Evolutionary conservation across 2,888 invertebrate genomes (phyloP).

Genomic region (Parnassius orleans): DNA sequence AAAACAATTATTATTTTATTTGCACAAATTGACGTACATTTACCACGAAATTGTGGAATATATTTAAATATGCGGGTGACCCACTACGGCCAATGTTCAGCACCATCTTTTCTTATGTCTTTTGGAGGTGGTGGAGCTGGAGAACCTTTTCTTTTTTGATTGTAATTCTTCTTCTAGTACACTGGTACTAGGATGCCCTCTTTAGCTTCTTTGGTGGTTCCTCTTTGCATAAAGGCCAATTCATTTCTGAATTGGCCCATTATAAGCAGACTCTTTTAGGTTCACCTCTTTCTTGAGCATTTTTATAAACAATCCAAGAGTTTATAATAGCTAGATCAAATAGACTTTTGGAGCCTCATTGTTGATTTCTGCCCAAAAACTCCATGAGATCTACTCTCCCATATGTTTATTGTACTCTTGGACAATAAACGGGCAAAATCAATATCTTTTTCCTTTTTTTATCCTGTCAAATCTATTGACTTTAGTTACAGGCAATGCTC

Average conservation of each 20-base stretch:
- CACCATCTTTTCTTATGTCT: slow-evolving; percentile 48
- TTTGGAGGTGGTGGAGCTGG: slow-evolving; percentile 46
- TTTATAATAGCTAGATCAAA: too few species aligned
- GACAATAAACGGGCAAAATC: slow-evolving; percentile 48
- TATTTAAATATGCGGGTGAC: too few species aligned
- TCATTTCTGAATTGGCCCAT: too few species aligned
- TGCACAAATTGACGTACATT: slow-evolving; percentile 32
- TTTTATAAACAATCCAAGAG: too few species aligned
- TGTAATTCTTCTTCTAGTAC: slow-evolving; percentile 18
- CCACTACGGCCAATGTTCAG: slow-evolving; percentile 49
- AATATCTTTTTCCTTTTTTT: slow-evolving; percentile 42
- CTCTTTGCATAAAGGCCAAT: too few species aligned
- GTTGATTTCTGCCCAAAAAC: too few species aligned
- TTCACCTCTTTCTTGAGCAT: slow-evolving; percentile 28
- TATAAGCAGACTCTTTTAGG: too few species aligned
- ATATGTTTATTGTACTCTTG: too few species aligned
- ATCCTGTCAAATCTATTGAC: slow-evolving; percentile 43
- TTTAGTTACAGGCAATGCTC: slow-evolving; percentile 38
- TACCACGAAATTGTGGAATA: too few species aligned
- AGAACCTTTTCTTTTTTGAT: slow-evolving; percentile 37
- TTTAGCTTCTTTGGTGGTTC: too few species aligned
- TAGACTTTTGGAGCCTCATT: too few species aligned
- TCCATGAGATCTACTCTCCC: too few species aligned
- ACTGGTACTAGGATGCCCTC: slow-evolving; percentile 44
- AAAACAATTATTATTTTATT: slow-evolving; percentile 44